A percentile compares a stretch with the other conserved stretches of the same genome.
phyloP scores from a whole-genome alignment of 2,797 vertebrate genomes.

The Hylomyscus alleni region DNA sequence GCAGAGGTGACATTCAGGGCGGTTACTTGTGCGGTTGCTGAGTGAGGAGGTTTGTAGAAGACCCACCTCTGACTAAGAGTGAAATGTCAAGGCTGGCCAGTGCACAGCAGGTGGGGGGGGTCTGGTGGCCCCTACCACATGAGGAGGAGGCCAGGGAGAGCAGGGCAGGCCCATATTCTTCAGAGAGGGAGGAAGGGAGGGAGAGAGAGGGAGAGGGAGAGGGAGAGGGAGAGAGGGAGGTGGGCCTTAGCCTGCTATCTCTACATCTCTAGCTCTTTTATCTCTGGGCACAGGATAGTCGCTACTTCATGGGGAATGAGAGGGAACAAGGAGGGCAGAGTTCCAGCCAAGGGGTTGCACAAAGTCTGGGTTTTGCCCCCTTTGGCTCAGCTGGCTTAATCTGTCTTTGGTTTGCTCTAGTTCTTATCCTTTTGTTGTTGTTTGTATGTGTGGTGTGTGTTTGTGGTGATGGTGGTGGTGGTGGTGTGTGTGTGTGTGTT shows the following conservation, averaged over 20 bases:
- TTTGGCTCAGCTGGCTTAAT: background rate
- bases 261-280: background rate
- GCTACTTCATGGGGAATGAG: background rate
- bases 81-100: background rate
- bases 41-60: constrained; percentile 85
- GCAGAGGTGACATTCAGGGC: too few relatives aligned
- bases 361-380: background rate
- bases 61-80: constrained; percentile 86
- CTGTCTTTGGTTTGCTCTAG: background rate
- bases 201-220: background rate
- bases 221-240: too few relatives aligned
- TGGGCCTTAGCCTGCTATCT: background rate
- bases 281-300: background rate
- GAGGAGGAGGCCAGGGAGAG: background rate
- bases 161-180: background rate
- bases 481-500: background rate
- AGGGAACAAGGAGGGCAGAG: background rate
- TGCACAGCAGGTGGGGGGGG: background rate
- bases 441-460: background rate
- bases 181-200: too few relatives aligned
- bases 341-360: background rate
- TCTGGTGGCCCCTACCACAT: rapidly evolving
- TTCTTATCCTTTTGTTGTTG: background rate
- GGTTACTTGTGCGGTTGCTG: constrained; percentile 68
- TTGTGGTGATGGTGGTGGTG: background rate